Conservation (phyloP, 2,888 invertebrate genomes). For the Dastarcus helophoroides region DNA sequence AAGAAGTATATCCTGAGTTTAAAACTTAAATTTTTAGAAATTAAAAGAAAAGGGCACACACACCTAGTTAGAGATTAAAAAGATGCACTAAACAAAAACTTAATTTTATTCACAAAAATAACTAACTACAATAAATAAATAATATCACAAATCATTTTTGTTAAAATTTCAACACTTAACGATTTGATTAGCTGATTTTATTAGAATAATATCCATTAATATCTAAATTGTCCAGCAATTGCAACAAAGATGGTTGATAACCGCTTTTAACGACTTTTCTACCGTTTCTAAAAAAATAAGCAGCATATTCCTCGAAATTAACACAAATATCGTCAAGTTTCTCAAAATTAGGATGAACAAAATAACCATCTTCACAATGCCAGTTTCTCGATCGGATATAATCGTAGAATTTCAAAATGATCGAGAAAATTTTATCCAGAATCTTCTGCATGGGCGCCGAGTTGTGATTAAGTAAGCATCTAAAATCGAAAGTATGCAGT, state of each 20-base stretch:
- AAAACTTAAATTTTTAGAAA: no score
- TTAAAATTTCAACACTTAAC: no score
- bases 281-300: slow-evolving; percentile 51
- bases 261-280: slow-evolving; percentile 52
- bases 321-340: slow-evolving; percentile 39
- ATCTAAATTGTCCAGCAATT: slow-evolving; percentile 54
- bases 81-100: no score
- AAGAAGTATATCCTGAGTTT: no score
- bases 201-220: slow-evolving; percentile 46
- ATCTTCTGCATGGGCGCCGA: slow-evolving; percentile 57
- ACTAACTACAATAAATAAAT: no score
- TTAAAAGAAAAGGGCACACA: no score
- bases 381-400: slow-evolving; percentile 47
- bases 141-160: no score
- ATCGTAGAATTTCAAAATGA: slow-evolving; percentile 59
- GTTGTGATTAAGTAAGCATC: slow-evolving; percentile 61
- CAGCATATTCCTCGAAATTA: slow-evolving; percentile 47
- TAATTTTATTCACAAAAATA: no score
- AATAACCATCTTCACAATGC: slow-evolving; percentile 40
- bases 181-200: no score
- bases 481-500: slow-evolving; percentile 20
- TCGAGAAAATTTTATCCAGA: slow-evolving; percentile 58
- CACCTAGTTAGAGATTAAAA: no score
- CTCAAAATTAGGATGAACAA: slow-evolving; percentile 49
- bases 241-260: slow-evolving; percentile 54